Conservation (phyloP, 2,797 vertebrate species). For the Mus spretus region DNA sequence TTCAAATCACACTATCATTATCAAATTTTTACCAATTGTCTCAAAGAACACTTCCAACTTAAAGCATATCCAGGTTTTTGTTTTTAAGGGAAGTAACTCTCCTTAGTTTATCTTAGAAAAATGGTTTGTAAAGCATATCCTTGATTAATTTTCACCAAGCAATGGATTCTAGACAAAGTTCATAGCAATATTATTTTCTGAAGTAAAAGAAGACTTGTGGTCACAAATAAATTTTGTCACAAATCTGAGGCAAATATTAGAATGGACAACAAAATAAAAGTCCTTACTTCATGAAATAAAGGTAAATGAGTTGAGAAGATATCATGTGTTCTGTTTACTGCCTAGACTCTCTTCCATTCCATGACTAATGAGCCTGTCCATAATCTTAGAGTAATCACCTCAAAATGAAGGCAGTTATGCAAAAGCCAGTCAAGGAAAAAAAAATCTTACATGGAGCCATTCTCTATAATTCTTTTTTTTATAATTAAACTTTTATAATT, state of each 20-base stretch:
- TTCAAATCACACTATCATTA: not conserved
- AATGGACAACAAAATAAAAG: not conserved
- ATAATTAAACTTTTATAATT: too few species aligned
- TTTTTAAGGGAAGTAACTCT: not conserved
- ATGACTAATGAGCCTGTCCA: not conserved
- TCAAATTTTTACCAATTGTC: not conserved
- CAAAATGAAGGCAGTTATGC: not conserved
- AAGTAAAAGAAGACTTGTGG: not conserved
- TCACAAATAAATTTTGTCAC: not conserved
- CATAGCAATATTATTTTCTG: not conserved
- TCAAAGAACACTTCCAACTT: slow-evolving; percentile 16
- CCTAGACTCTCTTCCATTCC: not conserved
- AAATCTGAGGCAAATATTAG: not conserved
- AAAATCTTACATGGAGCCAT: not conserved
- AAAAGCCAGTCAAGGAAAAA: not conserved
- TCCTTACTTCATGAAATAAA: not conserved
- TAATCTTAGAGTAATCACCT: not conserved
- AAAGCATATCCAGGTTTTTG: not conserved
- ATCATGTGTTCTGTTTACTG: not conserved
- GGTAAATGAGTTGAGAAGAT: not conserved
- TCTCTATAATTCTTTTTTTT: not conserved
- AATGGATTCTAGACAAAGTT: not conserved
- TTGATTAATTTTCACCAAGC: not conserved
- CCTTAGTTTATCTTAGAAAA: not conserved
- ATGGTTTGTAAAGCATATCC: not conserved